Conservation (phyloP, 2,797 vertebrate genomes). For the Myripristis jacobus region DNA sequence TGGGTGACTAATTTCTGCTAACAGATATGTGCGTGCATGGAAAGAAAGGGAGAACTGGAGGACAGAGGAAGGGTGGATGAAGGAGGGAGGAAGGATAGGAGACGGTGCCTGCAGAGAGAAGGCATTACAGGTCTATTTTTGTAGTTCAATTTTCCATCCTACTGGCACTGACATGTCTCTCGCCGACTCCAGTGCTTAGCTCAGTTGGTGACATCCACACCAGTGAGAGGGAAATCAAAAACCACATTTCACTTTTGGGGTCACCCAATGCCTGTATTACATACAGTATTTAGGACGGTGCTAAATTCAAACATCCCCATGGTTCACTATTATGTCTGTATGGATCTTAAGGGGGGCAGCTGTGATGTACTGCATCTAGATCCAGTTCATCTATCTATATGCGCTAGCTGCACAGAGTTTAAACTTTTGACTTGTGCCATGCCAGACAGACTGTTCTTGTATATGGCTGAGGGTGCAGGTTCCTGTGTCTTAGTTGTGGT, state of each 20-base stretch:
- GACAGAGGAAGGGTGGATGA: slow-evolving; percentile 36
- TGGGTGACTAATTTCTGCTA: slow-evolving; percentile 56
- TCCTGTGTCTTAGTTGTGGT: no score
- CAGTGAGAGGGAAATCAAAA: slow-evolving; percentile 13
- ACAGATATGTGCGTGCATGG: slow-evolving; percentile 24
- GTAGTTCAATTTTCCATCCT: slow-evolving; percentile 8
- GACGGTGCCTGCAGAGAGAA: not conserved
- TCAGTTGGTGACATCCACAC: not conserved
- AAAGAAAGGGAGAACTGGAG: slow-evolving; percentile 34
- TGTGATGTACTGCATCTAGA: no score
- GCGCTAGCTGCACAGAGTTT: no score
- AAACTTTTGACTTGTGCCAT: no score
- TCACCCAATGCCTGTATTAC: not conserved
- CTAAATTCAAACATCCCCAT: not conserved
- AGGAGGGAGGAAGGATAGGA: slow-evolving; percentile 10
- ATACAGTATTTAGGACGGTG: not conserved
- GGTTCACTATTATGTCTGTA: no score
- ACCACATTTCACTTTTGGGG: not conserved
- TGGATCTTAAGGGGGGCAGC: no score
- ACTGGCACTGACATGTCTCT: slow-evolving; percentile 5
- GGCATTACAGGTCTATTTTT: slow-evolving; percentile 26
- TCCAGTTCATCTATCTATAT: no score
- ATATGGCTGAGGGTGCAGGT: no score
- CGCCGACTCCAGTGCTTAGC: slow-evolving; percentile 1
- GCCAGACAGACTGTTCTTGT: no score